Evolutionary conservation across 2,113 vertebrate species (phyloP).

Genomic region (Phaethon lepturus): DNA sequence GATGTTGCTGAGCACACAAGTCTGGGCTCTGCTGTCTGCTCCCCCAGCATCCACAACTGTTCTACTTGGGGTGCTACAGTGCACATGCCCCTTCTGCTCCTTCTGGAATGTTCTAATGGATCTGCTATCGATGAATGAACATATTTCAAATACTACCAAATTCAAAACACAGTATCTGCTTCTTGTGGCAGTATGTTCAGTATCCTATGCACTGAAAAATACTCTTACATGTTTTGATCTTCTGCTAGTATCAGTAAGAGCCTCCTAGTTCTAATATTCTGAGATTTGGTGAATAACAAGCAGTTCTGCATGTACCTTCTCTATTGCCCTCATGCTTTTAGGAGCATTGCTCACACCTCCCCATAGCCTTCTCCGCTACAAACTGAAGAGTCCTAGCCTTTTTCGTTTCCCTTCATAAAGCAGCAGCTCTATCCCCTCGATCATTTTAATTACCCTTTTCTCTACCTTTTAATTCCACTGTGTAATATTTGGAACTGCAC

Average conservation of each 20-base stretch:
- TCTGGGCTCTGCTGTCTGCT: background rate
- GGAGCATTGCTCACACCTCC: background rate
- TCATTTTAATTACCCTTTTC: background rate
- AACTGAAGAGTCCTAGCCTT: background rate
- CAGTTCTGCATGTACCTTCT: background rate
- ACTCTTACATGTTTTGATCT: background rate
- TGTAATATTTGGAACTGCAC: background rate
- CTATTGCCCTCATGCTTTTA: background rate
- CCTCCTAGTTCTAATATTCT: background rate
- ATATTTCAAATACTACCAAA: background rate
- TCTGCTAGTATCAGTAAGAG: background rate
- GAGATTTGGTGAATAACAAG: background rate
- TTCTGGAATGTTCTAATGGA: background rate
- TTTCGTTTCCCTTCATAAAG: background rate
- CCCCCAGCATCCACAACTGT: background rate
- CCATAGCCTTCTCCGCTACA: background rate
- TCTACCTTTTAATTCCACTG: background rate
- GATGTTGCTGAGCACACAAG: background rate
- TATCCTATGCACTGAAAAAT: background rate
- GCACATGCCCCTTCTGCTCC: background rate
- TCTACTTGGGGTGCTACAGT: background rate
- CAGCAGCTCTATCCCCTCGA: background rate
- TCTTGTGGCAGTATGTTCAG: background rate
- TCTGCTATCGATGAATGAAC: background rate
- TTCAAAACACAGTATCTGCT: background rate